Evolutionary conservation across 2,888 invertebrate genomes (phyloP).

Genomic region (Drosophila engyochracea): DNA sequence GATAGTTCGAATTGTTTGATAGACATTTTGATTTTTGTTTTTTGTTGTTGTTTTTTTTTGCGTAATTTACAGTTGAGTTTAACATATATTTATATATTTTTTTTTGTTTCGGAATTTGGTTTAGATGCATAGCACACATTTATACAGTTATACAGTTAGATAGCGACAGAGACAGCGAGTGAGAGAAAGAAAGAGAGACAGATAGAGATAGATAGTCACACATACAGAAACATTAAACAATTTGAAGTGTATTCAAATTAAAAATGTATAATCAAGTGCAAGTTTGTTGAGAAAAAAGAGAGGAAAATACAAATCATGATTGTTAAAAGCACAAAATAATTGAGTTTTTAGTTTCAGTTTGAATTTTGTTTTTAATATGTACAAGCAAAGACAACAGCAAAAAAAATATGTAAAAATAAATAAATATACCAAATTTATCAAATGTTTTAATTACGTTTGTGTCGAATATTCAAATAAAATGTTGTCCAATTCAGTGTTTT

Average conservation of each 20-base stretch:
- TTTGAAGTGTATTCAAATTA: conserved; percentile 33
- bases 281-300: conserved; percentile 19
- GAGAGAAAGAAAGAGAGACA: conserved; percentile 73
- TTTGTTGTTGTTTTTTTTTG: conserved; percentile 35
- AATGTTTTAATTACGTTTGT: conserved; percentile 30
- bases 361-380: conserved; percentile 22
- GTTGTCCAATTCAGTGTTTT: conserved; percentile 45
- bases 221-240: conserved; percentile 68
- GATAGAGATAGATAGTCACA: conserved; percentile 69
- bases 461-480: conserved; percentile 19
- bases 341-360: conserved; percentile 22
- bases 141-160: conserved; percentile 75
- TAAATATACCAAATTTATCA: conserved; percentile 4
- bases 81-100: conserved; percentile 20
- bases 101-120: conserved; percentile 44
- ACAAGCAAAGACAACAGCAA: conserved; percentile 39
- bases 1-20: conserved; percentile 33
- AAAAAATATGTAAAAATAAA: conserved; percentile 1
- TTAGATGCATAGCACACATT: conserved; percentile 68
- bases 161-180: conserved; percentile 67
- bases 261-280: conserved; percentile 32
- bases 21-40: conserved; percentile 17
- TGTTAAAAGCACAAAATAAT: conserved; percentile 29
- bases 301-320: conserved; percentile 9
- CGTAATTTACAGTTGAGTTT: conserved; percentile 49